Evolutionary conservation across 2,113 vertebrate species (phyloP), one percentile per base, ranked within the genome.

Genomic region (Sylvietta virens): DNA sequence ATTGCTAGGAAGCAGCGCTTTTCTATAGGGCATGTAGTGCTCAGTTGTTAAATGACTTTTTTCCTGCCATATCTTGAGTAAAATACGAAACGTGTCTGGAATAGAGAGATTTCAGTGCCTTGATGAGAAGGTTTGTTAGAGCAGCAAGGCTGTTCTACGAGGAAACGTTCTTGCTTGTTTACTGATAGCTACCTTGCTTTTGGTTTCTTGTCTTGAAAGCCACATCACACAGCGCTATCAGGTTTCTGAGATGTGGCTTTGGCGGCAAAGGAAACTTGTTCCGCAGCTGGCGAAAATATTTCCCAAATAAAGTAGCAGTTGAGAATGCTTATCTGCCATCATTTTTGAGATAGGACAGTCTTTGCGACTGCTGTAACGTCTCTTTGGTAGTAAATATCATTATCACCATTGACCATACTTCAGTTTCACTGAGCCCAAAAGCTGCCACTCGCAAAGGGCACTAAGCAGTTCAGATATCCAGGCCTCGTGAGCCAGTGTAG

Each of bases 11-110:
- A 51, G 27, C 19, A 11, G 50, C 47, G 2, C 26, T 30, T 22
- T 30, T 69, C 71, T n/a, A 0, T 4, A 13, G 33, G 23, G 11
- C 57, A 4, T 9, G 51, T 15, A 1, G 4, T 10, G 35, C 23
- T 12, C 18, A 19, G 5, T 11, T 20, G 1, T 15, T 53, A 22
- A 9, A 4, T 26, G 61, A 6, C 15, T 66, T 39, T 44, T 9
- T 7, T 47, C 30, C 7, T 47, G 27, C 50, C 1, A 0, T 54
- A 1, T 42, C 4, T 6, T 13, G 37, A 44, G 57, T 35, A n/a
- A 56, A 54, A 60, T 9, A 31, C 1, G 35, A 31, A 57, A 28
- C 13, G 14, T 11, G 11, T 3, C 58, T 11, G 45, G 31, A 61
- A 8, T 1, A 7, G 86, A 18, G 79, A 26, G 35, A 3, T 61